Percentiles rank a stretch among this genome's conserved stretches.
phyloP scores from a whole-genome alignment of 2,888 invertebrate genomes.

The Schizotus pectinicornis region DNA sequence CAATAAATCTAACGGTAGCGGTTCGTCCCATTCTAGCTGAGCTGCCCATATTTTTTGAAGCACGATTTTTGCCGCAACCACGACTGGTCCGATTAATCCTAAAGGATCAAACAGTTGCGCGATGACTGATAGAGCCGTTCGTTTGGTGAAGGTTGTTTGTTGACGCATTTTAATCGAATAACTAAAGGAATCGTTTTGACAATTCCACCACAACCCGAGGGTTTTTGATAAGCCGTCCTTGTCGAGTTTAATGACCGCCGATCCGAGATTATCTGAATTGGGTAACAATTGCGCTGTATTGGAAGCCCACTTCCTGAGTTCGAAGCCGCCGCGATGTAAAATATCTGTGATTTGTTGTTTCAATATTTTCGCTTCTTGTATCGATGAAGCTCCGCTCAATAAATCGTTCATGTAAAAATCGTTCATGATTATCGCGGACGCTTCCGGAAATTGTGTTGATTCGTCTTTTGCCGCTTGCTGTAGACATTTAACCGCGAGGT shows the following conservation, averaged over 20 bases:
- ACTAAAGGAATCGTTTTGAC: too few species aligned
- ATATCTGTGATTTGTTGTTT: conserved; percentile 16
- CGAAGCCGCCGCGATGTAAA: conserved; percentile 14
- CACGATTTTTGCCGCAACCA: conserved; percentile 30
- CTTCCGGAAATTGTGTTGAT: neutral
- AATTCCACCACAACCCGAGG: conserved; percentile 25
- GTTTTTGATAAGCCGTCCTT: conserved; percentile 12
- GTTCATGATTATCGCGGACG: neutral
- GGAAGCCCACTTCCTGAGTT: conserved; percentile 5
- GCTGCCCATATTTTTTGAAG: conserved; percentile 29
- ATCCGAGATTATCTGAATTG: neutral
- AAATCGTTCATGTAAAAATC: conserved; percentile 28
- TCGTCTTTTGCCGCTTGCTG: conserved; percentile 12
- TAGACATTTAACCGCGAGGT: conserved; percentile 7
- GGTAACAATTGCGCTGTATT: conserved; percentile 1
- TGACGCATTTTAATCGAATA: too few species aligned
- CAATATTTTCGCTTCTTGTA: conserved; percentile 11
- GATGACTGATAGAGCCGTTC: conserved; percentile 27
- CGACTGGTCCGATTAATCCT: conserved; percentile 26
- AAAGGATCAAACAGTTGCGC: conserved; percentile 34
- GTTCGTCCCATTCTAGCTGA: conserved; percentile 29
- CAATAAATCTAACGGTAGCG: too few species aligned
- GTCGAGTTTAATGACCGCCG: neutral
- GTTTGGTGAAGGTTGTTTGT: conserved; percentile 3
- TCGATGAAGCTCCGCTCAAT: conserved; percentile 11